Base-by-base conservation (phyloP, 2,113 vertebrate species). In the Scomber colias region DNA sequence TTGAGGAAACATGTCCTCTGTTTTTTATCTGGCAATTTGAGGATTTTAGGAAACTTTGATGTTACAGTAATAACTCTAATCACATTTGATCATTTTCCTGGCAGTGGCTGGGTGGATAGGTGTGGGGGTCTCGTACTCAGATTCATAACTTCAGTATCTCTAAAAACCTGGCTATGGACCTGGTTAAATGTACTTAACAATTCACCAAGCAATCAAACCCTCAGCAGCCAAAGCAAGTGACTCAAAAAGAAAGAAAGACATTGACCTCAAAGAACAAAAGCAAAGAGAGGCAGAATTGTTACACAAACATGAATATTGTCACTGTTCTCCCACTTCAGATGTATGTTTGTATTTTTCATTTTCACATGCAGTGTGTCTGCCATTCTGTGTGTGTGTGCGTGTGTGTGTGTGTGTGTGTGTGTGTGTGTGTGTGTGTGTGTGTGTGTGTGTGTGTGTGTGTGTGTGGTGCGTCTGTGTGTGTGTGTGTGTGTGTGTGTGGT, bases 251-350 rank as follows among this genome's bases (percentile, higher is more conserved):
- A 82, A 81, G 77, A 50, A 44, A 63, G 27, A 56, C 65, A 48
- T 86, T 83, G 77, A 77, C 69, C 66, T 74, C 35, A 27, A 85
- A 77, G 35, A 82, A n/a, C 21, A 27, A 75, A 69, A 79, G 59
- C 68, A 89, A 86, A 89, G 61, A 82, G 16, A 76, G 51, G 6
- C 8, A 6, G n/a, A n/a, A 17, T 51, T 40, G 60, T 27, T 6
- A 21, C 53, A 68, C 71, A 75, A 90, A 79, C 0, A 14, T 81
- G 65, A 77, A 75, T 84, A 77, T 86, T 87, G 69, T 82, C 85
- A 21, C 40, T 79, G 55, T 19, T 79, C 78, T 81, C 82, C 65
- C 71, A 56, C 73, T 86, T 76, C 74, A 77, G 83, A 79, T 81
- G 60, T 72, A 59, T 79, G 79, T 85, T 82, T 85, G 69, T 83